Evolutionary conservation across 1,140 invertebrate species (phyloP).

Genomic region (Cotesia typhae): DNA sequence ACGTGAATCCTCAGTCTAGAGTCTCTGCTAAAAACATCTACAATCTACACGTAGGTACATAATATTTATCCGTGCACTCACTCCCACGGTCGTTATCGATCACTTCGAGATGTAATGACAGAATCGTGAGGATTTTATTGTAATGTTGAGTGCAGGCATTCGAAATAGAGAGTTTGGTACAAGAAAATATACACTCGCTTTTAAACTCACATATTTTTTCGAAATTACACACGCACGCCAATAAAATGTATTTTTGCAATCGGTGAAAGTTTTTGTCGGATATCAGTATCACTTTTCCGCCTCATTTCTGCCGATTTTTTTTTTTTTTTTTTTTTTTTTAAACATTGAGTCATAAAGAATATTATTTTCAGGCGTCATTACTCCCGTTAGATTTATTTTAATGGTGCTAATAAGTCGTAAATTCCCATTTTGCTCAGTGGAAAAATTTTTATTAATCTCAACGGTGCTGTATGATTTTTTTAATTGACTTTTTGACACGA

Average conservation of each 20-base stretch:
- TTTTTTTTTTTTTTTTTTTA: not conserved
- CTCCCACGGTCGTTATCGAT: too few species aligned
- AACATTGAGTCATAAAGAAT: not conserved
- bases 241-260: not conserved
- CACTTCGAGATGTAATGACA: not conserved
- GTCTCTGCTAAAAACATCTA: not conserved
- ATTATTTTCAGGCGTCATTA: too few species aligned
- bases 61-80: not conserved
- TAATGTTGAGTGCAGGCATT: not conserved
- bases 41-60: not conserved
- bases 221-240: not conserved
- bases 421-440: not conserved
- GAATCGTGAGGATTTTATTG: constrained; percentile 11
- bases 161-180: not conserved
- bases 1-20: not conserved
- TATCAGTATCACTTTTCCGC: not conserved
- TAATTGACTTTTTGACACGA: not conserved
- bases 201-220: not conserved
- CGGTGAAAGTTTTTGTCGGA: not conserved
- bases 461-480: not conserved
- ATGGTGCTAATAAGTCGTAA: too few species aligned
- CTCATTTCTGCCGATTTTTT: not conserved
- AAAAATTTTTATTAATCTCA: not conserved
- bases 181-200: too few species aligned
- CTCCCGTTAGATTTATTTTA: too few species aligned